Base-by-base conservation (phyloP, 2,888 invertebrate genomes). In the Drepanosiphum platanoidis region DNA sequence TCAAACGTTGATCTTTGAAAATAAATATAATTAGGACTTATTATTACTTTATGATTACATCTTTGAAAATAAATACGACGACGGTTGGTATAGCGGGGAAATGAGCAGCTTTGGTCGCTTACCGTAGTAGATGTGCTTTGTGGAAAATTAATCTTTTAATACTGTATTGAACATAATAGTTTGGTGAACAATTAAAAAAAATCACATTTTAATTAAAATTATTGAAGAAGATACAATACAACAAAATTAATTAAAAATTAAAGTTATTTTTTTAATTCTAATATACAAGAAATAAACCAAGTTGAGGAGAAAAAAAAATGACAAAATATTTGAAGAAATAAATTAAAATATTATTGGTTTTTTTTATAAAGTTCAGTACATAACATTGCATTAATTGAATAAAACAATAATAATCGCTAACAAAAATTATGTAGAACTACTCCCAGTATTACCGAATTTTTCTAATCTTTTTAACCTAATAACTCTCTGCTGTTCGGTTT, bases 401-500 rank as follows among this genome's bases (percentile, higher is more conserved):
- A n/a, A n/a, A n/a, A 52, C 9, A n/a, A 30, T 52, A 15, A 52
- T n/a, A 18, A 22, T 52, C 22, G 4, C 52, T 22, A 52, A n/a
- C 39, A 79, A 15, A 68, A 68, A 15, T 68, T 80, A 80, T 18
- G 30, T 42, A 9, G 81, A 27, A 61, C 22, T 39, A 22, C 32
- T 82, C 13, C 72, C 82, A 32, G 32, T 11, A 27, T 32, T 68
- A 39, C 89, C 88, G 87, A 95, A 95, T 90, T 94, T 94, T 90
- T 94, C 93, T 90, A 95, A 91, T 90, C 95, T 92, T 89, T 95
- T 92, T 90, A 94, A 93, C 90, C 95, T 92, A 86, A 95, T 87
- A 87, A 90, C 90, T 86, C 90, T 90, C 86, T 90, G 91, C 89
- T 95, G 94, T 88, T 92, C 86, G 22, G 87, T 84, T 72, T 78